Evolutionary conservation across 2,797 vertebrate genomes (phyloP), one percentile per base, ranked within the genome.

Genomic region (Galagoides demidoff): DNA sequence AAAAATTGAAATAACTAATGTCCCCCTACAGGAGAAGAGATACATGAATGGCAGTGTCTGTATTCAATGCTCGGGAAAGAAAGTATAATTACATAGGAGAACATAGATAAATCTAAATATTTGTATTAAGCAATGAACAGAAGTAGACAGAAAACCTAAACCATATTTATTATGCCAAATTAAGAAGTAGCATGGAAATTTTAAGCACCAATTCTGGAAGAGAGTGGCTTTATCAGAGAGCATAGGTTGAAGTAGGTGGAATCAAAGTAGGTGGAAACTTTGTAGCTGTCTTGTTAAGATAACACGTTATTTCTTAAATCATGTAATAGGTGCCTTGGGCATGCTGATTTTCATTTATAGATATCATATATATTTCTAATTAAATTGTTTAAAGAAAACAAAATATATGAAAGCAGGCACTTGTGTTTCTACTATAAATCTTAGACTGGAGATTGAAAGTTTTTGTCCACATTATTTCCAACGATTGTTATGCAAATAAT

Each of bases 311-410:
- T 79, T 92, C 25, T 64, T 45, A 89, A 70, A 22, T 59, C 87
- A 17, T 63, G 2, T 85, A 6, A 4, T 59, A 77, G 13, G 12
- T 66, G 1, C 55, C 66, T 61, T 87, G 1, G 4, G 10, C 37
- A 52, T 57, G 39, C 55, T 49, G 9, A 95, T 77, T 89, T 84
- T 91, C 25, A 63, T 77, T 90, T 87, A 39, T 85, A 34, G 95
- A 73, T 89, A 4, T 77, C 37, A 71, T 71, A 63, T 45, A 12
- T 61, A n/a, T 64, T 85, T 85, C 45, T 68, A 81, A 86, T 92
- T 71, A 74, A 34, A 64, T 25, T 37, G 89, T 90, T 95, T 85
- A 59, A 95, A 49, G 23, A 37, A 78, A 93, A 34, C 27, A 95
- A 90, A 84, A 79, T 73, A 66, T 37, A 16, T 4, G 4, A 70